phyloP scores from a whole-genome alignment of 2,113 vertebrate genomes.

The Oryctolagus cuniculus region mOryCun1.1 NC_091438.1:137916501-137917000 shows the following conservation, averaged over 20 bases:
- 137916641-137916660: slow-evolving; percentile 65
- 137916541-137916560: background rate
- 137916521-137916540: slow-evolving; percentile 44
- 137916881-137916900: slow-evolving; percentile 58
- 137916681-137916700: slow-evolving; percentile 78
- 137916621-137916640: background rate
- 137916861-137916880: background rate
- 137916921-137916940: slow-evolving; percentile 50
- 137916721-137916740: slow-evolving; percentile 50
- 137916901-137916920: slow-evolving; percentile 56
- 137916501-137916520: slow-evolving; percentile 47
- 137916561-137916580: background rate
- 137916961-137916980: background rate
- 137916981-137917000: background rate
- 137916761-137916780: slow-evolving; percentile 44
- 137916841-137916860: slow-evolving; percentile 40
- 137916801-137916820: slow-evolving; percentile 66
- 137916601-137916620: slow-evolving; percentile 17
- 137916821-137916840: background rate
- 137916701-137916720: slow-evolving; percentile 67
- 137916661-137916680: slow-evolving; percentile 66
- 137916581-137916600: background rate
- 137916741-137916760: slow-evolving; percentile 55
- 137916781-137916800: background rate
- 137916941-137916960: background rate